Percentiles rank a stretch among this genome's conserved stretches.
These are phyloP conservation scores for Lutjanus campechanus DNA, from an alignment of 2,797 vertebrate species.

Conservation along the genomic window DNA sequence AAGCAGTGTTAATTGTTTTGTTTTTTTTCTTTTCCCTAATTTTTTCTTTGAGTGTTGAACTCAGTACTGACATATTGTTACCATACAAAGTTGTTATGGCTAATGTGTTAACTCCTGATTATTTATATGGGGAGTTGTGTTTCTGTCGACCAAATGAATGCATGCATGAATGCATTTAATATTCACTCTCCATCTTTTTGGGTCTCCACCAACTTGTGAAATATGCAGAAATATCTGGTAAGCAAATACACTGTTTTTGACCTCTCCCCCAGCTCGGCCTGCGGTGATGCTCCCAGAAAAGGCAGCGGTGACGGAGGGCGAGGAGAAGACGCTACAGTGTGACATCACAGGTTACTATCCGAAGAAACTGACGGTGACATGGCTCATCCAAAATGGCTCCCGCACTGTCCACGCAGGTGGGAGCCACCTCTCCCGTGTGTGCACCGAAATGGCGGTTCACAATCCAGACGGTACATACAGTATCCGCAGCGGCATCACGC, in stretches of 20 bases:
- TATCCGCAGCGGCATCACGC: conserved; percentile 71
- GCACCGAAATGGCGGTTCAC: conserved; percentile 65
- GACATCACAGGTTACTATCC: conserved; percentile 79
- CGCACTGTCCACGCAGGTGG: not conserved
- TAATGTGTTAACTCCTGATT: not conserved
- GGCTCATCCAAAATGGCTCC: conserved; percentile 64
- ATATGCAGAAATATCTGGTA: not conserved
- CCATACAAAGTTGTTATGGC: not conserved
- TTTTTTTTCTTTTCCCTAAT: too few relatives aligned
- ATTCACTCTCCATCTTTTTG: not conserved
- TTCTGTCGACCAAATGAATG: too few relatives aligned
- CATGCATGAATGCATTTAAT: not conserved
- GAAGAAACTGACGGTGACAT: conserved; percentile 62
- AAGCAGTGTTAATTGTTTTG: too few relatives aligned
- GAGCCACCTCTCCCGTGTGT: conserved; percentile 56
- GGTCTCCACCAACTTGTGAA: not conserved
- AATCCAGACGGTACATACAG: conserved; percentile 70
- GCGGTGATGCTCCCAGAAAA: conserved; percentile 64
- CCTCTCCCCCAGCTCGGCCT: conserved; percentile 65
- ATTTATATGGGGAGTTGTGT: too few relatives aligned
- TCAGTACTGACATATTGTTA: not conserved
- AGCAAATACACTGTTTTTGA: not conserved
- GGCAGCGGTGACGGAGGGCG: conserved; percentile 57
- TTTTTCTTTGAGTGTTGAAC: too few relatives aligned
- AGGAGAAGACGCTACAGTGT: conserved; percentile 77